Evolutionary conservation across 2,797 vertebrate genomes (phyloP).

Genomic region (Typhlichthys subterraneus): DNA sequence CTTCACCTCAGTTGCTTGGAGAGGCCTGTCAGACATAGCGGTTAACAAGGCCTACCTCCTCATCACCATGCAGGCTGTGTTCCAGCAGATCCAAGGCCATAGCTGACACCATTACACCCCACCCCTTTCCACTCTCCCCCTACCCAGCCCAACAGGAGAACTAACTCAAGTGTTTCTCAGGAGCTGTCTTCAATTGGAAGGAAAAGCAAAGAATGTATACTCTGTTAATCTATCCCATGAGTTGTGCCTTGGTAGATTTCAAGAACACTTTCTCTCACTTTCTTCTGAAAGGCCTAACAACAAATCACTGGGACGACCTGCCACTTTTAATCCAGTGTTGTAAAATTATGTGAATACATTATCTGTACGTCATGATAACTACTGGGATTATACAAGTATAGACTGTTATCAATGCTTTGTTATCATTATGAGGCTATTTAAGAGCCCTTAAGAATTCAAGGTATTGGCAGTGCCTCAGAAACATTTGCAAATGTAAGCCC

Average conservation of each 20-base stretch:
- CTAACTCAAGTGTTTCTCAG: conserved; percentile 46
- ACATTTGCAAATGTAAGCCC: too few relatives aligned
- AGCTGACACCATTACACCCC: conserved; percentile 52
- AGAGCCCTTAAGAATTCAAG: too few relatives aligned
- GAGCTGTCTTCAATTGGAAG: conserved; percentile 42
- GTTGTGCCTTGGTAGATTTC: conserved; percentile 44
- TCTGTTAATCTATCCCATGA: conserved; percentile 51
- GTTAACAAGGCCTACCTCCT: conserved; percentile 70
- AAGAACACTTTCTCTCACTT: conserved; percentile 44
- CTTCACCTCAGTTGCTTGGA: conserved; percentile 68
- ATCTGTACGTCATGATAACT: too few relatives aligned
- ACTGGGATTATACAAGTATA: too few relatives aligned
- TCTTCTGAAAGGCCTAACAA: conserved; percentile 13
- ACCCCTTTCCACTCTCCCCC: conserved; percentile 10
- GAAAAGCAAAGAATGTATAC: conserved; percentile 34
- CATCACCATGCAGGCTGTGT: conserved; percentile 62
- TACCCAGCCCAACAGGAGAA: conserved; percentile 26
- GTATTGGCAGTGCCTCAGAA: too few relatives aligned
- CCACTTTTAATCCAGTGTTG: conserved; percentile 41
- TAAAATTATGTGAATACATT: conserved; percentile 15
- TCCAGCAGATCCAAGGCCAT: conserved; percentile 63
- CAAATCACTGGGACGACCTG: conserved; percentile 48
- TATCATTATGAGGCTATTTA: too few relatives aligned
- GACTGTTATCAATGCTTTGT: too few relatives aligned
- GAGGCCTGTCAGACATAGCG: conserved; percentile 71